phyloP scores from a whole-genome alignment of 2,113 vertebrate genomes.

The Mormyrus lacerda region DNA sequence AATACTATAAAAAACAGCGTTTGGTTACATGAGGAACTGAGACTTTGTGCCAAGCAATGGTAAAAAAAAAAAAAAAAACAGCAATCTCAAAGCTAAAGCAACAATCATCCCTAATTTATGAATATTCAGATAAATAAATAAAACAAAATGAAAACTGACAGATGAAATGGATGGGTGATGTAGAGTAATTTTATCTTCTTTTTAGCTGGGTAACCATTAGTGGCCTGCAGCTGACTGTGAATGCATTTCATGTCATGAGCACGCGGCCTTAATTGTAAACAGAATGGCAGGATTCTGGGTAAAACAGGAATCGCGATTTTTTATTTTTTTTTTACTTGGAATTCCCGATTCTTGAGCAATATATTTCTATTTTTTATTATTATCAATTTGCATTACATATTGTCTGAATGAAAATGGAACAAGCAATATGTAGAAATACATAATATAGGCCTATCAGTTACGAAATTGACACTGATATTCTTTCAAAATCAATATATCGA shows the following conservation, averaged over 20 bases:
- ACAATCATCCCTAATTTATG: not conserved
- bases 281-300: not conserved
- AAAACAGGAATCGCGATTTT: not conserved
- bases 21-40: not conserved
- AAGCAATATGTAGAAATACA: not conserved
- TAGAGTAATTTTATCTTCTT: not conserved
- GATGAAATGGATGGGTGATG: not conserved
- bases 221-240: not conserved
- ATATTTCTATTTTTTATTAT: not conserved
- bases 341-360: not conserved
- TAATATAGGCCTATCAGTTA: not conserved
- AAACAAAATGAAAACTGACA: not conserved
- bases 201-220: not conserved
- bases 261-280: not conserved
- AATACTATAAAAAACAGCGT: not conserved
- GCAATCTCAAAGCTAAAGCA: not conserved
- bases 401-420: not conserved
- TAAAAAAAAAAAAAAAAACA: not conserved
- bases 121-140: not conserved
- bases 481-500: not conserved
- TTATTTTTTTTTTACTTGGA: not conserved
- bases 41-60: not conserved
- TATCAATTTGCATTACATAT: not conserved
- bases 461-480: not conserved
- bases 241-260: not conserved